A percentile compares a stretch with the other conserved stretches of the same genome.
Conservation (phyloP, 1,140 invertebrate genomes). For the Ceratosolen fusciceps region DNA sequence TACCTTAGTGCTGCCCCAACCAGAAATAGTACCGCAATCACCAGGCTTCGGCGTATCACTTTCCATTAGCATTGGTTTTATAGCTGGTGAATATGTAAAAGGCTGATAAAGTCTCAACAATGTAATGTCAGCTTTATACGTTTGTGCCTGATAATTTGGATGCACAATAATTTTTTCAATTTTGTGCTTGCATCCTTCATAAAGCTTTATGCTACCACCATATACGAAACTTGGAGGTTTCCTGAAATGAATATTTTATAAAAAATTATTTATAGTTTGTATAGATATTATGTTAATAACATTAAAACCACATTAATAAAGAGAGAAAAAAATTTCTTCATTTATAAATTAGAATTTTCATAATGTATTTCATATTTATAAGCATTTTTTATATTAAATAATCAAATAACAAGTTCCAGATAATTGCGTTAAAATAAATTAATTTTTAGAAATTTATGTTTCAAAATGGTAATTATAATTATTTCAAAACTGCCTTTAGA, state of each 20-base stretch:
- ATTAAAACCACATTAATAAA: too few species aligned
- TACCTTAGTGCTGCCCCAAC: constrained; percentile 14
- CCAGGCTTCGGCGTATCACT: background rate
- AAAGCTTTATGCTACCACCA: constrained; percentile 16
- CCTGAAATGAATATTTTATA: background rate
- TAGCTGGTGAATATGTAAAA: constrained; percentile 17
- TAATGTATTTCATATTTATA: too few species aligned
- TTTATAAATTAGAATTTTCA: too few species aligned
- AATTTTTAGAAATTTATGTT: too few species aligned
- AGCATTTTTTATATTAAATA: too few species aligned
- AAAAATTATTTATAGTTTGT: background rate
- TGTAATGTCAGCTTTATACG: background rate
- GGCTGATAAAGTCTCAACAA: background rate
- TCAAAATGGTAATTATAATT: too few species aligned
- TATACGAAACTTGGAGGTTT: constrained; percentile 4
- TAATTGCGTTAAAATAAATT: too few species aligned
- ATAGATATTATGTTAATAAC: too few species aligned
- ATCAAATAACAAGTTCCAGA: too few species aligned
- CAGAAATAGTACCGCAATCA: constrained; percentile 8
- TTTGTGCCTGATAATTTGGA: background rate
- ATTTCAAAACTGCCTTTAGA: too few species aligned
- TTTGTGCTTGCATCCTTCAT: constrained; percentile 10
- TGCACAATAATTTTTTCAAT: constrained; percentile 14
- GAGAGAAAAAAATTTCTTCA: too few species aligned
- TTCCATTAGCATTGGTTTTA: constrained; percentile 13